Percentiles rank a stretch among this genome's conserved stretches.
phyloP scores from a whole-genome alignment of 2,113 vertebrate genomes.

The Salvator merianae region DNA sequence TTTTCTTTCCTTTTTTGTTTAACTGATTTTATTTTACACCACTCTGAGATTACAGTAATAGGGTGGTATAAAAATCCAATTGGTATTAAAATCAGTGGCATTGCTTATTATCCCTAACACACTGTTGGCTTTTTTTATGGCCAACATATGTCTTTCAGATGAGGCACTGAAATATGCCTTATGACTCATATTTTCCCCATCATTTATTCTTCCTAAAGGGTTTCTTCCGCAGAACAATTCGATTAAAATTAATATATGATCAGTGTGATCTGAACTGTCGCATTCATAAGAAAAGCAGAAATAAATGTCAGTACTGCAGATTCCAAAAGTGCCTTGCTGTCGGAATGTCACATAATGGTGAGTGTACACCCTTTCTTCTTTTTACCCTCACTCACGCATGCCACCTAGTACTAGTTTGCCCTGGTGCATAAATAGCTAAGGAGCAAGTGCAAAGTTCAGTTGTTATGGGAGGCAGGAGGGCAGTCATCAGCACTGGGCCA shows the following conservation, averaged over 20 bases:
- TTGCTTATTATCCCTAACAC: no score
- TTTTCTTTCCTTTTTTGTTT: no score
- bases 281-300: constrained; percentile 98
- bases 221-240: constrained; percentile 95
- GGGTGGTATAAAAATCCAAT: no score
- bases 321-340: constrained; percentile 98
- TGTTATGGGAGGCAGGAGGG: background rate
- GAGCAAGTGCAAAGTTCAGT: background rate
- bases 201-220: constrained; percentile 74
- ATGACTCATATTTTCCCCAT: background rate
- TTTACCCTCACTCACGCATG: background rate
- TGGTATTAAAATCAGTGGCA: no score
- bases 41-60: no score
- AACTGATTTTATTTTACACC: background rate
- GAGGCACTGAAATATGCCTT: background rate
- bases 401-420: no score
- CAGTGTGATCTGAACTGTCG: constrained; percentile 95
- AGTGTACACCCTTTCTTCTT: constrained; percentile 47
- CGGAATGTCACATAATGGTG: constrained; percentile 99
- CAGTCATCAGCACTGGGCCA: background rate
- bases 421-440: background rate
- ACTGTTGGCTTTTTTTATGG: no score
- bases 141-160: background rate
- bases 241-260: constrained; percentile 95
- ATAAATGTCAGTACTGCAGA: constrained; percentile 99